Percentiles rank a stretch among this genome's conserved stretches.
phyloP scores from a whole-genome alignment of 2,888 invertebrate species.

The Pogonocherus hispidulus region DNA sequence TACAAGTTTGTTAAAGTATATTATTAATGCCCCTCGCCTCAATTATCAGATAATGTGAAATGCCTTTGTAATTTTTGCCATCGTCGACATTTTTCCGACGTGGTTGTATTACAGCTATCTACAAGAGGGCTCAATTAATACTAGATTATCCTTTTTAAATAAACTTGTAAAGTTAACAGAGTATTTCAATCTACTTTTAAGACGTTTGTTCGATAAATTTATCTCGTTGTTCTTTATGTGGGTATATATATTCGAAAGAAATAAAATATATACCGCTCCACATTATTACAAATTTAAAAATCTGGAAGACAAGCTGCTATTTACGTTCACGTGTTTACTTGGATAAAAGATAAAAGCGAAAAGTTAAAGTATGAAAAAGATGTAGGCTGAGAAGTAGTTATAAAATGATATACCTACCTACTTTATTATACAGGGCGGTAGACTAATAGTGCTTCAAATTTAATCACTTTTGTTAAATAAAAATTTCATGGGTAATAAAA shows the following conservation, averaged over 20 bases:
- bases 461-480: no score
- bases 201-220: neutral
- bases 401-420: no score
- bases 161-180: neutral
- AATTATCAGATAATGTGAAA: constrained; percentile 51
- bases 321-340: no score
- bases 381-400: no score
- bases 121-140: constrained; percentile 8
- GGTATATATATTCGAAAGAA: neutral
- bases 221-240: neutral
- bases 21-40: constrained; percentile 57
- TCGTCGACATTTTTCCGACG: constrained; percentile 1
- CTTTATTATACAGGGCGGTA: no score
- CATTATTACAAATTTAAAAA: no score
- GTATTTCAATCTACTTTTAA: neutral
- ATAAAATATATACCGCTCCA: neutral
- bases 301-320: no score
- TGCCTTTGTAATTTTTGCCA: constrained; percentile 10
- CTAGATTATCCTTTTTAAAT: constrained; percentile 2
- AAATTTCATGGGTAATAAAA: no score
- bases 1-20: constrained; percentile 56
- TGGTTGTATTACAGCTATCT: neutral
- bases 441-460: no score
- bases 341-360: no score
- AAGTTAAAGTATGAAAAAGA: no score